Conservation (phyloP, 2,113 vertebrate species). For the Macrotis lagotis region DNA sequence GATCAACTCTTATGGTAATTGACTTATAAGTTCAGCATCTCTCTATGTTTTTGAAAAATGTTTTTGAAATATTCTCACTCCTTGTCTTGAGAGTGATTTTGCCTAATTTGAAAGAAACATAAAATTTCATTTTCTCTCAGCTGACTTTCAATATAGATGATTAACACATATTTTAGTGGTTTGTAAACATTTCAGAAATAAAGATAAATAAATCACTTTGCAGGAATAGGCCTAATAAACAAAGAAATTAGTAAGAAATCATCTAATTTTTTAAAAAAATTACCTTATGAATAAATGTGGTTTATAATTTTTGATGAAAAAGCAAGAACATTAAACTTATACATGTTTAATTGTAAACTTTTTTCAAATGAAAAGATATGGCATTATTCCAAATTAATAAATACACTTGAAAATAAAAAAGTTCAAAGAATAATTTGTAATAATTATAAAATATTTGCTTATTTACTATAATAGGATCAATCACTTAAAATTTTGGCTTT, state of each 20-base stretch:
- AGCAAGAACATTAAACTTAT: slow-evolving; percentile 8
- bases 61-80: not conserved
- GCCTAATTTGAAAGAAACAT: not conserved
- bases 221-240: not conserved
- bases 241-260: slow-evolving; percentile 36
- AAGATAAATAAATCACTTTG: slow-evolving; percentile 22
- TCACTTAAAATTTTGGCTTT: slow-evolving; percentile 32
- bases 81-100: not conserved
- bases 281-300: slow-evolving; percentile 22
- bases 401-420: slow-evolving; percentile 1
- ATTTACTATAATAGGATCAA: slow-evolving; percentile 10
- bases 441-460: slow-evolving; percentile 34
- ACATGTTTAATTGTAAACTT: not conserved
- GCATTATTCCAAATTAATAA: slow-evolving; percentile 47
- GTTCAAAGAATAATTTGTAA: not conserved
- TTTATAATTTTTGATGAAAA: slow-evolving; percentile 23
- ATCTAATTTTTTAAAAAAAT: not conserved
- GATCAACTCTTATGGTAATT: not conserved
- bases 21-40: not conserved
- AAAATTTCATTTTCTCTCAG: not conserved
- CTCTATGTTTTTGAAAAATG: not conserved
- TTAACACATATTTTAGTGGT: not conserved
- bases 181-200: slow-evolving; percentile 22
- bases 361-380: slow-evolving; percentile 20
- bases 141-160: slow-evolving; percentile 12